phyloP scores from a whole-genome alignment of 2,888 invertebrate species.

The Ophion slaviceki region DNA sequence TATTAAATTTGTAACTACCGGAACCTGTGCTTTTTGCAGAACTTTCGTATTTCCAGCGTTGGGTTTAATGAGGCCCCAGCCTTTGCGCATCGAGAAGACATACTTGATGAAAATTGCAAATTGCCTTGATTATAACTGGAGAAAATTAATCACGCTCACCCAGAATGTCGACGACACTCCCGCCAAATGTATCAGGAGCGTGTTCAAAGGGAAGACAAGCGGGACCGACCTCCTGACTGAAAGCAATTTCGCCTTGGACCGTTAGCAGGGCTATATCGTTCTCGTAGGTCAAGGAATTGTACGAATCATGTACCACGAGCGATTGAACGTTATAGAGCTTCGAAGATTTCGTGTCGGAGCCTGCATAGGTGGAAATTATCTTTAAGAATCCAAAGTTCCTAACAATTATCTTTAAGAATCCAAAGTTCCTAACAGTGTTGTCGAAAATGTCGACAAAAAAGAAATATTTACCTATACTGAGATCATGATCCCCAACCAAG shows the following conservation, averaged over 20 bases:
- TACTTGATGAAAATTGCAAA: neutral
- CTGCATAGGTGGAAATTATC: conserved; percentile 76
- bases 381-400: neutral
- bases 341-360: conserved; percentile 84
- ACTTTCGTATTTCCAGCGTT: conserved; percentile 84
- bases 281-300: conserved; percentile 53
- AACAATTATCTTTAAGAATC: neutral
- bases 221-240: conserved; percentile 85
- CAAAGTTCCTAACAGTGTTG: too few relatives aligned
- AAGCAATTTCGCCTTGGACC: conserved; percentile 82
- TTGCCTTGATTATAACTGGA: neutral
- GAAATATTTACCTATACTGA: conserved; percentile 62
- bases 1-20: conserved; percentile 83
- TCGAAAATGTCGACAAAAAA: too few relatives aligned
- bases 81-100: conserved; percentile 78
- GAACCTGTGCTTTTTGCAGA: conserved; percentile 85
- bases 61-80: conserved; percentile 86
- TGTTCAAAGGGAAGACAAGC: conserved; percentile 87
- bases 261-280: conserved; percentile 86
- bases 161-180: conserved; percentile 73
- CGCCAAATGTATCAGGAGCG: conserved; percentile 73
- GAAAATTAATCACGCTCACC: conserved; percentile 70
- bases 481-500: conserved; percentile 78
- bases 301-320: conserved; percentile 84
- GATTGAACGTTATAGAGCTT: conserved; percentile 78